These are phyloP conservation scores for Sylvilagus bachmani DNA, from an alignment of 2,113 vertebrate species.

Conservation along the genomic window DNA sequence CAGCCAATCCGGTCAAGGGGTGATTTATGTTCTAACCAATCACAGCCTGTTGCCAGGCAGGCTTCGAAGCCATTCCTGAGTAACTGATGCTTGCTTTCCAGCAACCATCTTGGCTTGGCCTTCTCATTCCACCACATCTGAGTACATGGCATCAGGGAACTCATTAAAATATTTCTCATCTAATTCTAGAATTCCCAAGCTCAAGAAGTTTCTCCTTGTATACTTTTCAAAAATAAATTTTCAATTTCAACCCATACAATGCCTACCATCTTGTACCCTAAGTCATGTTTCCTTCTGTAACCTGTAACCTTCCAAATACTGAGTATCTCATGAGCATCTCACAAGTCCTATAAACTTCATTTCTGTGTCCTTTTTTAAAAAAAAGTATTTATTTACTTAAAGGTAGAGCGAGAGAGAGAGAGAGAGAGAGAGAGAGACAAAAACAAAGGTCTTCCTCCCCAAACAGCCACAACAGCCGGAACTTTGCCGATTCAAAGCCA, in stretches of 20 bases:
- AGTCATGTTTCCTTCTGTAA: neutral
- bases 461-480: too few relatives aligned
- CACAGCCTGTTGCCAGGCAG: too few relatives aligned
- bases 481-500: too few relatives aligned
- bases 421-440: too few relatives aligned
- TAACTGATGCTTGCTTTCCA: too few relatives aligned
- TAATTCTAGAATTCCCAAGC: neutral
- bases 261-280: neutral
- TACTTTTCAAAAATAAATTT: neutral
- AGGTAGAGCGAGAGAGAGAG: too few relatives aligned
- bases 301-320: neutral
- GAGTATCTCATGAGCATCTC: neutral
- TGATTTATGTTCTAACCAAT: too few relatives aligned
- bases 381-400: too few relatives aligned
- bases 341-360: neutral
- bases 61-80: too few relatives aligned
- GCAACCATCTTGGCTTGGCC: too few relatives aligned
- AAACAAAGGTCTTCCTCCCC: too few relatives aligned
- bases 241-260: neutral
- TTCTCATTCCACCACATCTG: neutral
- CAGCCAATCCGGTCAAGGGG: too few relatives aligned
- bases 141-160: neutral
- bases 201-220: neutral
- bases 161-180: slow-evolving; percentile 17
- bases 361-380: neutral